phyloP scores from a whole-genome alignment of 2,888 invertebrate genomes.

The Dermolepida albohirtum region DNA sequence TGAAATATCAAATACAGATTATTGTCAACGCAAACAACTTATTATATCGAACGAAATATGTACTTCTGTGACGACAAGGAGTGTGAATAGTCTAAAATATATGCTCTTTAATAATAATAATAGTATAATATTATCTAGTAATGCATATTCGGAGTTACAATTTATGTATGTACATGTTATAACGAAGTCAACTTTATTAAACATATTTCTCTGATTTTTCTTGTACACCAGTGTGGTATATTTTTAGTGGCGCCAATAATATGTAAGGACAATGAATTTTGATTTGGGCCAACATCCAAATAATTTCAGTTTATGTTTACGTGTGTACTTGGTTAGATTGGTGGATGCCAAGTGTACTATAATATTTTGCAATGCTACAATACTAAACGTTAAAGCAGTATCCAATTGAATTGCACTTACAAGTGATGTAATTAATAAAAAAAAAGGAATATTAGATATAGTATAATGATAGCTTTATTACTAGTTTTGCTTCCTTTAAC shows the following conservation, averaged over 20 bases:
- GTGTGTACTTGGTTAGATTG: background rate
- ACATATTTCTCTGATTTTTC: background rate
- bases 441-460: too few species aligned
- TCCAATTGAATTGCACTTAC: too few species aligned
- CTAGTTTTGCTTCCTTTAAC: constrained; percentile 5
- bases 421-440: too few species aligned
- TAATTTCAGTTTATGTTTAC: constrained; percentile 30
- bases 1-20: too few species aligned
- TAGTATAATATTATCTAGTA: too few species aligned
- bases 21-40: too few species aligned
- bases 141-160: too few species aligned
- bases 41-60: too few species aligned
- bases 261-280: constrained; percentile 10
- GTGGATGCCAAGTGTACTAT: background rate
- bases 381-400: background rate
- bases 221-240: background rate
- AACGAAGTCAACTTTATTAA: background rate
- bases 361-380: background rate
- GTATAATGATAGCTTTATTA: constrained; percentile 5
- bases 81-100: too few species aligned
- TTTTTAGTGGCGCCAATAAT: constrained; percentile 30
- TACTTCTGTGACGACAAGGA: too few species aligned
- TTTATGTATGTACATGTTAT: background rate
- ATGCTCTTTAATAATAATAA: too few species aligned
- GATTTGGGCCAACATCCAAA: constrained; percentile 19